phyloP scores from a whole-genome alignment of 37 sponge, comb jelly and placozoan genomes.

The Agelas oroides region DNA sequence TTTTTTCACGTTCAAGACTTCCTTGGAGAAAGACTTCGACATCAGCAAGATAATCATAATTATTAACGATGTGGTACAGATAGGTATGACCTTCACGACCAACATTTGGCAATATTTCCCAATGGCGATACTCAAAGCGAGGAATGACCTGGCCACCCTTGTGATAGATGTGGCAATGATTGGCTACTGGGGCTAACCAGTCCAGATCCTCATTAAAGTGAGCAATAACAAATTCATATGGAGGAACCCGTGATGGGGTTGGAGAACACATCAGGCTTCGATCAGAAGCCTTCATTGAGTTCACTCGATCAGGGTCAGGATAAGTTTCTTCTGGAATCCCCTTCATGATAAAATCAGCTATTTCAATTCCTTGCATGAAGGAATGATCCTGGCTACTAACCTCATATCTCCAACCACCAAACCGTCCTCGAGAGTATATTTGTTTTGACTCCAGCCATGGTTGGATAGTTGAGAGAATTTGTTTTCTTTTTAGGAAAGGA shows the following conservation, averaged over 20 bases:
- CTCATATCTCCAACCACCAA: conserved; percentile 59
- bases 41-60: conserved; percentile 22
- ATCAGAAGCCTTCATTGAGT: conserved; percentile 33
- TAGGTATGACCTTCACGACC: conserved; percentile 33
- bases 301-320: conserved; percentile 18
- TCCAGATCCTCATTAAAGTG: conserved; percentile 21
- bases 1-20: neutral
- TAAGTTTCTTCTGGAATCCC: conserved; percentile 48
- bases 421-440: conserved; percentile 39
- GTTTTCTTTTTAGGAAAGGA: conserved; percentile 32
- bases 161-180: conserved; percentile 41
- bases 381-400: conserved; percentile 57
- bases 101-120: conserved; percentile 42
- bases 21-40: conserved; percentile 29
- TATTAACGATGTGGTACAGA: conserved; percentile 28
- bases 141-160: conserved; percentile 12
- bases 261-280: neutral
- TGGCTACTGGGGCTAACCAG: conserved; percentile 12
- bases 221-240: conserved; percentile 33
- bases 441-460: conserved; percentile 31
- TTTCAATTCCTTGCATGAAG: conserved; percentile 55
- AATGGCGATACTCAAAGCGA: neutral
- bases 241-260: neutral
- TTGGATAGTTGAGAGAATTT: conserved; percentile 2
- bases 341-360: conserved; percentile 31